A percentile compares a stretch with the other conserved stretches of the same genome.
phyloP scores from a whole-genome alignment of 2,888 invertebrate genomes.

The Oscheius sp. region DNA sequence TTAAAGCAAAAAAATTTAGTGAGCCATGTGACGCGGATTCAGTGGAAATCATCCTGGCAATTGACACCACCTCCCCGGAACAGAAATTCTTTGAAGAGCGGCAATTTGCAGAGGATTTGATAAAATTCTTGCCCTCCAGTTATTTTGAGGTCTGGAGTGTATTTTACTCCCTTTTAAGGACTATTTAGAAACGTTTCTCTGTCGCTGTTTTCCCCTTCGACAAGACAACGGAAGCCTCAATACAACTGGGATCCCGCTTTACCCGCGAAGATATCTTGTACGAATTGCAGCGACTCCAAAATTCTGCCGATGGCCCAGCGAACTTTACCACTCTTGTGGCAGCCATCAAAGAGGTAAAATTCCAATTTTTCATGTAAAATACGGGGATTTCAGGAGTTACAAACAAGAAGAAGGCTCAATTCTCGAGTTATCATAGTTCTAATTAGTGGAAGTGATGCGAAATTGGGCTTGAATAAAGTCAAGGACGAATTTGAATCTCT shows the following conservation, averaged over 20 bases:
- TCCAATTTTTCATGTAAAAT: no score
- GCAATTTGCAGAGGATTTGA: slow-evolving; percentile 55
- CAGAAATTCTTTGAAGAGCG: slow-evolving; percentile 52
- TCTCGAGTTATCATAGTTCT: slow-evolving; percentile 5
- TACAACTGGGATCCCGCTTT: not conserved
- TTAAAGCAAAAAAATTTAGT: not conserved
- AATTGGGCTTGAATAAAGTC: not conserved
- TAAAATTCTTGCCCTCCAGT: slow-evolving; percentile 52
- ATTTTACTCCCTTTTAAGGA: not conserved
- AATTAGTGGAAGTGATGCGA: slow-evolving; percentile 1
- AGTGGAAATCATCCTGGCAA: slow-evolving; percentile 62
- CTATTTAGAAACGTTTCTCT: slow-evolving; percentile 19
- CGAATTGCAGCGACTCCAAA: slow-evolving; percentile 15
- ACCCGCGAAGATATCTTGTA: slow-evolving; percentile 22
- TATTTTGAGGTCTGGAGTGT: slow-evolving; percentile 48
- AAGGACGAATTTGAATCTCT: slow-evolving; percentile 14
- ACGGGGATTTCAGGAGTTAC: not conserved
- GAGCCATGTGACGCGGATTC: slow-evolving; percentile 34
- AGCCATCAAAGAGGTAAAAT: not conserved
- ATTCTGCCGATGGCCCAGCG: not conserved
- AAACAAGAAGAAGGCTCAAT: not conserved
- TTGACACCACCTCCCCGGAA: slow-evolving; percentile 57
- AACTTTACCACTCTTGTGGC: not conserved
- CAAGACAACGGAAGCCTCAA: not conserved
- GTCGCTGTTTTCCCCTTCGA: slow-evolving; percentile 3